Evolutionary conservation across 2,113 vertebrate genomes (phyloP).

Genomic region (Leptobrachium leishanense): DNA sequence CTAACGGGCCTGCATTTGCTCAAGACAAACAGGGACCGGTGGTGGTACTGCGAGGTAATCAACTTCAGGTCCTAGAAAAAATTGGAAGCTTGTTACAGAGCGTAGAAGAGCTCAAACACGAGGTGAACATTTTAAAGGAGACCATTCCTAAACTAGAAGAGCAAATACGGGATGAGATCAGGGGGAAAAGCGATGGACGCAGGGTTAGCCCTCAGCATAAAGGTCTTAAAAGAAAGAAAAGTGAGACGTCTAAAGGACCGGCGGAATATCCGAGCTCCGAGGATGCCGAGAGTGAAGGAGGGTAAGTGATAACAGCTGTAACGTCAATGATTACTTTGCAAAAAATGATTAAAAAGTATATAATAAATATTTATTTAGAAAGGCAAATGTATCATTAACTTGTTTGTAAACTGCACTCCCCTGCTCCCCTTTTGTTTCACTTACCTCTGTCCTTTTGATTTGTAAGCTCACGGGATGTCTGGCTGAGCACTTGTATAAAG

Average conservation of each 20-base stretch:
- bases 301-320: slow-evolving; percentile 72
- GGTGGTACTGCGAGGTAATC: slow-evolving; percentile 63
- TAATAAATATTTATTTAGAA: too few species aligned
- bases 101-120: slow-evolving; percentile 86
- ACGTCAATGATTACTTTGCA: background rate
- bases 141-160: slow-evolving; percentile 81
- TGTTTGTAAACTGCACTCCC: too few species aligned
- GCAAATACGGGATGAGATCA: slow-evolving; percentile 78
- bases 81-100: slow-evolving; percentile 79
- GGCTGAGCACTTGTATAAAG: too few species aligned
- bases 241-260: slow-evolving; percentile 53
- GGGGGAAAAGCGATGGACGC: slow-evolving; percentile 58
- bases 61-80: slow-evolving; percentile 83
- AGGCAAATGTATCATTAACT: too few species aligned
- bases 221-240: slow-evolving; percentile 72
- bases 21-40: slow-evolving; percentile 51
- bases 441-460: too few species aligned
- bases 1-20: slow-evolving; percentile 44
- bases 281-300: slow-evolving; percentile 93
- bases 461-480: too few species aligned
- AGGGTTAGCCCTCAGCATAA: slow-evolving; percentile 72
- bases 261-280: slow-evolving; percentile 82
- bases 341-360: too few species aligned
- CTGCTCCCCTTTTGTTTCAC: too few species aligned
- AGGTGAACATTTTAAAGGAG: slow-evolving; percentile 82